phyloP scores from a whole-genome alignment of 2,888 invertebrate genomes.

The Trichacis sp. region DNA sequence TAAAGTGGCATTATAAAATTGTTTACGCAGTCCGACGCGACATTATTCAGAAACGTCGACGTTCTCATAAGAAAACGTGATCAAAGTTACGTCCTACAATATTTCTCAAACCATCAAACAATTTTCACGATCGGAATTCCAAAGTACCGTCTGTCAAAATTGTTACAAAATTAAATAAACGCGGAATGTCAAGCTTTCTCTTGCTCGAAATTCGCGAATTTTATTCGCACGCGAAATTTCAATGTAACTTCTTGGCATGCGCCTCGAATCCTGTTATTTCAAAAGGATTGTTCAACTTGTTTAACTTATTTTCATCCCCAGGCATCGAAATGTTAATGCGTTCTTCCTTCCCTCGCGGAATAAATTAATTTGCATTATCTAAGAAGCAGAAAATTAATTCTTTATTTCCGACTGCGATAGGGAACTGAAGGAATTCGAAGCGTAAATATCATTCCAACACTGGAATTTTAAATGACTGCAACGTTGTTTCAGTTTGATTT shows the following conservation, averaged over 20 bases:
- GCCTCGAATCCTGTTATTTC: not conserved
- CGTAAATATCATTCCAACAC: constrained; percentile 21
- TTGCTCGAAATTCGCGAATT: not conserved
- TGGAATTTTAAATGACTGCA: constrained; percentile 27
- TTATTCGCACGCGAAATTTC: no score
- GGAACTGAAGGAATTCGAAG: constrained; percentile 20
- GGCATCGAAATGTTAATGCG: no score
- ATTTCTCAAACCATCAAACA: no score
- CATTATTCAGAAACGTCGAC: no score
- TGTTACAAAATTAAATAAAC: not conserved
- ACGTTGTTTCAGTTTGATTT: constrained; percentile 29
- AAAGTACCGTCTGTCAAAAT: not conserved
- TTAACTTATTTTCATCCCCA: not conserved
- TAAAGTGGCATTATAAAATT: no score
- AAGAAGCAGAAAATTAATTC: not conserved
- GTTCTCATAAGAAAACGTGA: no score
- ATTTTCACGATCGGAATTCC: no score
- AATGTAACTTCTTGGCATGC: no score
- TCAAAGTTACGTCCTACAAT: no score
- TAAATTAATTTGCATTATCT: not conserved
- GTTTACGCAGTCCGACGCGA: no score
- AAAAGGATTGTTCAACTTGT: not conserved
- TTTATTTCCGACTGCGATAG: constrained; percentile 33
- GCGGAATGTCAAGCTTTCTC: not conserved
- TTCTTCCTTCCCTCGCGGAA: not conserved